Conservation (phyloP, 2,888 invertebrate genomes). For the Leucophora obtusa region DNA sequence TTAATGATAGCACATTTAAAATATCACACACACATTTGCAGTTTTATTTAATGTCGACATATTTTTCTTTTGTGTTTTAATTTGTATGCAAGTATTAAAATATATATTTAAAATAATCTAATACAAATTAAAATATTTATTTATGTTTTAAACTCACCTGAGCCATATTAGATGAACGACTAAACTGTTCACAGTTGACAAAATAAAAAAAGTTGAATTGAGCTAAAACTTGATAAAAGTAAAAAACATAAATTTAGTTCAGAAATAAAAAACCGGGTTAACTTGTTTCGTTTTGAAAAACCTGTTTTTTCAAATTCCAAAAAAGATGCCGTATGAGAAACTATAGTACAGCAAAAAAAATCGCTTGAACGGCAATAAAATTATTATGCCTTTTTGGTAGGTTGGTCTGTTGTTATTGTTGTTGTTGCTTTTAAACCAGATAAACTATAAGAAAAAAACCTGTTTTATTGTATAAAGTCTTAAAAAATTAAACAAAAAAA, state of each 20-base stretch:
- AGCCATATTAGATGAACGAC: slow-evolving; percentile 62
- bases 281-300: slow-evolving; percentile 56
- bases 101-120: too few relatives aligned
- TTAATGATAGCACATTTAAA: not conserved
- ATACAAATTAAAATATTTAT: not conserved
- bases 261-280: slow-evolving; percentile 62
- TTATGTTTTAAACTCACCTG: slow-evolving; percentile 53
- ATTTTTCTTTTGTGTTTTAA: not conserved
- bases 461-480: slow-evolving; percentile 44
- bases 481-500: slow-evolving; percentile 6
- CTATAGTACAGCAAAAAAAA: not conserved
- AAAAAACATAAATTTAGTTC: slow-evolving; percentile 18
- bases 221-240: slow-evolving; percentile 39
- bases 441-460: slow-evolving; percentile 55
- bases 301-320: slow-evolving; percentile 55
- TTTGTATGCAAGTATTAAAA: too few relatives aligned
- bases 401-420: slow-evolving; percentile 6
- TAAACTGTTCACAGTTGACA: slow-evolving; percentile 57
- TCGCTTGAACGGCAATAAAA: not conserved
- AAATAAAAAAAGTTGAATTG: slow-evolving; percentile 37
- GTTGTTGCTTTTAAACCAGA: slow-evolving; percentile 49
- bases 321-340: slow-evolving; percentile 21
- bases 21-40: not conserved
- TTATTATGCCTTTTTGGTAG: slow-evolving; percentile 26
- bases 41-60: not conserved